These are phyloP conservation scores for Myiothlypis chrysogaster DNA, from an alignment of 2,797 vertebrate species.

Conservation along the genomic window DNA sequence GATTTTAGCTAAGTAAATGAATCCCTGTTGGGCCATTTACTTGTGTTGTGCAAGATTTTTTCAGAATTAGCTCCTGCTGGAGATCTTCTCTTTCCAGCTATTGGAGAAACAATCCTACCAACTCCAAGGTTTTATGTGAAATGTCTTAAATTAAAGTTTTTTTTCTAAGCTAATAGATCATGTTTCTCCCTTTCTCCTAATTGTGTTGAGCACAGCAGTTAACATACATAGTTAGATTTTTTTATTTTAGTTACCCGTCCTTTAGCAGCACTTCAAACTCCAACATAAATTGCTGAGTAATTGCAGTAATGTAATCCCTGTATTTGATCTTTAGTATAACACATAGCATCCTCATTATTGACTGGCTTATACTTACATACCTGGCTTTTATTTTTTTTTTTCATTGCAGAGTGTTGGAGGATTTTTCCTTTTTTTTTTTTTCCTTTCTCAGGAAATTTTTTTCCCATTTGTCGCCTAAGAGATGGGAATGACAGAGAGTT, in stretches of 20 bases:
- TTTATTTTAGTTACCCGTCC: neutral
- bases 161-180: neutral
- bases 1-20: neutral
- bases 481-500: neutral
- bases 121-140: neutral
- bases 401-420: neutral
- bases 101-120: neutral
- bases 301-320: neutral
- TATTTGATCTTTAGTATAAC: neutral
- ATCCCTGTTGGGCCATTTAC: neutral
- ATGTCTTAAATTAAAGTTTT: neutral
- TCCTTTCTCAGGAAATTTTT: neutral
- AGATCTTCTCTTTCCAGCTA: neutral
- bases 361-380: neutral
- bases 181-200: neutral
- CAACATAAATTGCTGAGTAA: neutral
- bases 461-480: neutral
- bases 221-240: neutral
- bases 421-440: neutral
- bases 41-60: slow-evolving; percentile 10
- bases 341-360: neutral
- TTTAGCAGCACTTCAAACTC: neutral
- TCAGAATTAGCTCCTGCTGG: neutral
- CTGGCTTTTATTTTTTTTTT: neutral
- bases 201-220: neutral